Conservation (phyloP, 2,113 vertebrate species). For the Hydropotes inermis region DNA sequence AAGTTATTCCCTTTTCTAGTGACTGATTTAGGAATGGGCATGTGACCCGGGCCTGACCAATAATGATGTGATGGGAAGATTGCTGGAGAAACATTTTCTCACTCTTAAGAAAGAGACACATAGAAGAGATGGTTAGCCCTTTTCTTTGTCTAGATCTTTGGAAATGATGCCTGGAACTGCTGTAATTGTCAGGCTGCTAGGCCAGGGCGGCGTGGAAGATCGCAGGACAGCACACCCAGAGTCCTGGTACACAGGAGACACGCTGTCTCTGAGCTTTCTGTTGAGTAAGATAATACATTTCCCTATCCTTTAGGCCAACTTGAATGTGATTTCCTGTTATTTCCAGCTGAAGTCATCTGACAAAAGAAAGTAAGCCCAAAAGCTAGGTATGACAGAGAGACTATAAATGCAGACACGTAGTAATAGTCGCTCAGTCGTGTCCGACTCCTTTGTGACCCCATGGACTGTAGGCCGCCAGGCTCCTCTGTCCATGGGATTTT, state of each 20-base stretch:
- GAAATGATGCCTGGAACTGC: not conserved
- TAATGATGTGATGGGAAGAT: not conserved
- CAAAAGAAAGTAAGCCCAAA: not conserved
- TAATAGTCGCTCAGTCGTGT: not conserved
- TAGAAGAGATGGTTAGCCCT: not conserved
- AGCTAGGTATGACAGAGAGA: not conserved
- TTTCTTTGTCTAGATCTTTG: not conserved
- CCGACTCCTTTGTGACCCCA: not conserved
- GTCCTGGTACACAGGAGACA: not conserved
- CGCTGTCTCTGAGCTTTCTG: not conserved
- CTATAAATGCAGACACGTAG: not conserved
- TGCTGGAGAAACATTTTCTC: not conserved
- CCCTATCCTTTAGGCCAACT: not conserved
- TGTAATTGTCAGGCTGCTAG: not conserved
- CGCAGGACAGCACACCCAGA: not conserved
- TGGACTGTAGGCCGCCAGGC: not conserved
- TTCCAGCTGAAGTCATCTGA: slow-evolving; percentile 13
- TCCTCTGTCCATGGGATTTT: not conserved
- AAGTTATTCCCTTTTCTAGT: not conserved
- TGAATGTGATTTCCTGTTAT: slow-evolving; percentile 57
- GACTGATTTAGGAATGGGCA: not conserved
- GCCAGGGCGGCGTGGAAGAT: not conserved
- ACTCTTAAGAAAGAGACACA: not conserved
- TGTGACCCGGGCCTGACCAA: not conserved
- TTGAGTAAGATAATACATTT: slow-evolving; percentile 45